Percentiles rank a stretch among this genome's conserved stretches.
Evolutionary conservation across 2,113 vertebrate genomes (phyloP).

Genomic region (Casuarius casuarius): DNA sequence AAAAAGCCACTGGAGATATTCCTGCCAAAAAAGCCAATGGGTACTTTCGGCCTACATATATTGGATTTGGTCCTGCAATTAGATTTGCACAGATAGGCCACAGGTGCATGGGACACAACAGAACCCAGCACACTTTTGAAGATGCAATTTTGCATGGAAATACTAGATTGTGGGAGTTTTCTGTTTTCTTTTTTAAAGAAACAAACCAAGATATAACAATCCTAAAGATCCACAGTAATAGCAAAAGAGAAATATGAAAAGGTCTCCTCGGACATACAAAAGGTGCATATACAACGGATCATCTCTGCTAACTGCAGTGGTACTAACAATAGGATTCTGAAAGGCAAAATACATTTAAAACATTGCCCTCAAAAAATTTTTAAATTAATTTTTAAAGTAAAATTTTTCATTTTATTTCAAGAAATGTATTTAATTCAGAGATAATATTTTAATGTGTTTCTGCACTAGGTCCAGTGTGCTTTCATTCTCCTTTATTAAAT

Average conservation of each 20-base stretch:
- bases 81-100: background rate
- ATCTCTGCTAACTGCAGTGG: background rate
- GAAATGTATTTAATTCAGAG: background rate
- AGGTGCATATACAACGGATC: background rate
- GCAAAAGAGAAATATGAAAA: background rate
- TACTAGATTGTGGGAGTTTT: background rate
- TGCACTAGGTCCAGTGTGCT: background rate
- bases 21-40: background rate
- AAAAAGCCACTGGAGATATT: background rate
- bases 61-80: background rate
- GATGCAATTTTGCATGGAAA: background rate
- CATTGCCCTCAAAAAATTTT: rapidly evolving
- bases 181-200: background rate
- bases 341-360: background rate
- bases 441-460: background rate
- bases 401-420: background rate
- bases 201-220: background rate
- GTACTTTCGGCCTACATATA: background rate
- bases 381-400: background rate
- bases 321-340: background rate
- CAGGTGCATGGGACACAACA: background rate
- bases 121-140: background rate
- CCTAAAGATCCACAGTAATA: background rate
- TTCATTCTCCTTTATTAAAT: slow-evolving; percentile 5
- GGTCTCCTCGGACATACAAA: background rate